Percentiles rank a stretch among this genome's conserved stretches.
Evolutionary conservation across 2,113 vertebrate species (phyloP).

Genomic region (Tapirus terrestris): DNA sequence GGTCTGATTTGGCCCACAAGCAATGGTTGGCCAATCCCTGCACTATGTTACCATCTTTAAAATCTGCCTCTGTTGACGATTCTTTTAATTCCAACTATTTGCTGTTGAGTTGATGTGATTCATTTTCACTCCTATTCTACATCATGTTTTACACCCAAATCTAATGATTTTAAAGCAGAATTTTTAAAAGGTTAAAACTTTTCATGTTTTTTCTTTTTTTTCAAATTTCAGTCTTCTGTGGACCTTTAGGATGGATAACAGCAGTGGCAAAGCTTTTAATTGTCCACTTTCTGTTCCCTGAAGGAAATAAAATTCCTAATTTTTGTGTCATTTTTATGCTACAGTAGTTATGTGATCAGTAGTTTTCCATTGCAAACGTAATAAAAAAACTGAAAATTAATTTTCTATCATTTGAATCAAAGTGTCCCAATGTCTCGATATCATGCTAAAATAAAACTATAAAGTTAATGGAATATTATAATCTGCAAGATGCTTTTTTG

Average conservation of each 20-base stretch:
- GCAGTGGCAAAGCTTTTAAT: slow-evolving; percentile 77
- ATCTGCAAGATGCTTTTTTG: slow-evolving; percentile 84
- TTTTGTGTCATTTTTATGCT: slow-evolving; percentile 83
- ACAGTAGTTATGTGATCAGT: slow-evolving; percentile 75
- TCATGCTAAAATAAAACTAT: slow-evolving; percentile 78
- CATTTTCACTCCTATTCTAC: background rate
- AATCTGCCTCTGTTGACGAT: background rate
- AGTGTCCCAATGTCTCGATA: slow-evolving; percentile 80
- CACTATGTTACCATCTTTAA: background rate
- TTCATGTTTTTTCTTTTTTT: background rate
- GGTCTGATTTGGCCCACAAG: background rate
- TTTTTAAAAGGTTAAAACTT: background rate
- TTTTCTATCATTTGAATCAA: slow-evolving; percentile 85
- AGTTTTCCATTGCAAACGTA: slow-evolving; percentile 80
- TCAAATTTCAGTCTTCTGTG: background rate
- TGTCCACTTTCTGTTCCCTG: slow-evolving; percentile 74
- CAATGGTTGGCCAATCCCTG: background rate
- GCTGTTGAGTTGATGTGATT: background rate
- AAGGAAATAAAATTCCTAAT: slow-evolving; percentile 82
- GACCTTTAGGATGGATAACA: slow-evolving; percentile 73
- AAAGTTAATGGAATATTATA: slow-evolving; percentile 89
- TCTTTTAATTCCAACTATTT: background rate
- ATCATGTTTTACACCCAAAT: background rate
- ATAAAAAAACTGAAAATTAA: slow-evolving; percentile 87
- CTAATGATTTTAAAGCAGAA: background rate